A percentile compares a stretch with the other conserved stretches of the same genome.
These are phyloP conservation scores for Hirtodrosophila alboralis DNA, from an alignment of 2,888 invertebrate species.

Conservation along the genomic window DNA sequence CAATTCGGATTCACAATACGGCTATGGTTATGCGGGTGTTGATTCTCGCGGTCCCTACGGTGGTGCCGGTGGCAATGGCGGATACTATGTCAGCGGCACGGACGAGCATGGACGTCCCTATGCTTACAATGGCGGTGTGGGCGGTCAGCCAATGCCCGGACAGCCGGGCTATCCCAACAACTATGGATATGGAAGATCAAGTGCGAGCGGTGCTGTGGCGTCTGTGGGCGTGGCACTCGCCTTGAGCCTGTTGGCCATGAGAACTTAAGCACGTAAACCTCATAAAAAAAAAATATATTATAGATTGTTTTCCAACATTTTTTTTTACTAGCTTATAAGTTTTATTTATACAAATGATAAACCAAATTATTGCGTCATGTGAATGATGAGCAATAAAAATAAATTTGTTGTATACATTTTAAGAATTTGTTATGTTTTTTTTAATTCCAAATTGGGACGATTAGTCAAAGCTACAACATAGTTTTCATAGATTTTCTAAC, in stretches of 20 bases:
- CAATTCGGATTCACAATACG: constrained; percentile 56
- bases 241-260: constrained; percentile 27
- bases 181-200: constrained; percentile 33
- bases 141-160: constrained; percentile 35
- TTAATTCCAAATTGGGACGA: background rate
- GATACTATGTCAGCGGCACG: constrained; percentile 66
- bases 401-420: constrained; percentile 16
- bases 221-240: constrained; percentile 35
- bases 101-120: constrained; percentile 74
- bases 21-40: constrained; percentile 68
- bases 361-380: constrained; percentile 29
- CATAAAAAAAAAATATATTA: background rate
- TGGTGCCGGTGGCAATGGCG: constrained; percentile 67
- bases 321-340: constrained; percentile 53
- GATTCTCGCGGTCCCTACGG: constrained; percentile 65
- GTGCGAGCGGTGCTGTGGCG: constrained; percentile 1
- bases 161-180: constrained; percentile 42
- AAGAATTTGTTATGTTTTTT: background rate
- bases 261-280: constrained; percentile 24
- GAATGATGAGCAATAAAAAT: constrained; percentile 39
- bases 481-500: too few species aligned
- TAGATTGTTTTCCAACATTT: constrained; percentile 9
- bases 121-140: constrained; percentile 54
- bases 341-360: constrained; percentile 58
- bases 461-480: too few species aligned